phyloP scores from a whole-genome alignment of 2,888 invertebrate species.

The Perdita meconis region DNA sequence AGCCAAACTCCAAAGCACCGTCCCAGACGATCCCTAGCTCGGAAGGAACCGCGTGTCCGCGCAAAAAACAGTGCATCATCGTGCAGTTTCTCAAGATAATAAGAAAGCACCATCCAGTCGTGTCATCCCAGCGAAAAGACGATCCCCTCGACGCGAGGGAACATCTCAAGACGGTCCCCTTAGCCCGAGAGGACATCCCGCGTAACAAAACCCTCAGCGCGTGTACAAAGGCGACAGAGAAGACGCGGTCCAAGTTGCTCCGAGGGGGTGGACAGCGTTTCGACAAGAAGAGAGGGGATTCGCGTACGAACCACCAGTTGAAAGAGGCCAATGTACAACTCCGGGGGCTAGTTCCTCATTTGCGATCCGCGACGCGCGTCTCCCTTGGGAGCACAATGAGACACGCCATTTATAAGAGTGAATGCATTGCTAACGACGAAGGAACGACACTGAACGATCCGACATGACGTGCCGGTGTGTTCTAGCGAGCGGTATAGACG shows the following conservation, averaged over 20 bases:
- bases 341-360: conserved; percentile 40
- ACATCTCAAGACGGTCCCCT: not conserved
- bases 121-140: no score
- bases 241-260: conserved; percentile 3
- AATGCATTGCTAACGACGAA: conserved; percentile 50
- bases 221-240: not conserved
- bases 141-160: not conserved
- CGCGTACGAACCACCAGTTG: conserved; percentile 23
- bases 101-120: no score
- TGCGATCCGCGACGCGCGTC: conserved; percentile 23
- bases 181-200: not conserved
- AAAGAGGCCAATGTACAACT: conserved; percentile 14
- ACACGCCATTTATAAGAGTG: conserved; percentile 47
- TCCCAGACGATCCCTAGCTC: no score
- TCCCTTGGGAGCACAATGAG: conserved; percentile 35
- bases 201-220: conserved; percentile 3
- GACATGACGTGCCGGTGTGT: conserved; percentile 36
- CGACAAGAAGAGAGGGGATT: not conserved
- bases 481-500: conserved; percentile 64
- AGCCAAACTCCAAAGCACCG: no score
- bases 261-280: not conserved
- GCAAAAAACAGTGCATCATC: no score
- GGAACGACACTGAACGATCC: conserved; percentile 56
- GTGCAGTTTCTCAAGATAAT: no score
- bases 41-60: no score